phyloP scores from a whole-genome alignment of 2,113 vertebrate genomes.

The Scortum barcoo region DNA sequence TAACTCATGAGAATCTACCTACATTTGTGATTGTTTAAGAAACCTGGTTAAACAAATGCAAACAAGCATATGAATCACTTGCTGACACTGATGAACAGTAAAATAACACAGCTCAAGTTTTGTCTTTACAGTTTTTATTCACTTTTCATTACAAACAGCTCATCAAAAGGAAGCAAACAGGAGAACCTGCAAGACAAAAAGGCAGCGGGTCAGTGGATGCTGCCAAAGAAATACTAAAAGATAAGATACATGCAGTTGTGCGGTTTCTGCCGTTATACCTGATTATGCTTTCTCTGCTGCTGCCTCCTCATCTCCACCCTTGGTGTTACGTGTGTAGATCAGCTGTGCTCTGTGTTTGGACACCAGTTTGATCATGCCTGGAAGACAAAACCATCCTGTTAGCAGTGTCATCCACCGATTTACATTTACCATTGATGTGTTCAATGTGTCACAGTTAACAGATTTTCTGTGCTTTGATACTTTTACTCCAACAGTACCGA shows the following conservation, averaged over 20 bases:
- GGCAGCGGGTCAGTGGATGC: not conserved
- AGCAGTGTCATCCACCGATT: not conserved
- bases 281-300: constrained; percentile 84
- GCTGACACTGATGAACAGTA: not conserved
- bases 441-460: not conserved
- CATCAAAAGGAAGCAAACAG: constrained; percentile 59
- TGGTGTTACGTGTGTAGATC: constrained; percentile 98
- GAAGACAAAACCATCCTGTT: not conserved
- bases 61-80: not conserved
- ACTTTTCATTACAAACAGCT: constrained; percentile 75
- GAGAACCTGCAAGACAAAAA: constrained; percentile 63
- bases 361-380: constrained; percentile 97
- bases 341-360: constrained; percentile 98
- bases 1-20: too few relatives aligned
- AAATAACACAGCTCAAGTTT: constrained; percentile 1
- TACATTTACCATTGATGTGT: not conserved
- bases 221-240: not conserved
- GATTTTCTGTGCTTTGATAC: not conserved
- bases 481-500: not conserved
- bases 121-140: constrained; percentile 78
- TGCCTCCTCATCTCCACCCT: constrained; percentile 92
- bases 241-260: fast-evolving
- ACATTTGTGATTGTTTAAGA: not conserved
- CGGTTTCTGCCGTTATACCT: constrained; percentile 74
- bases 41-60: not conserved